Percentiles rank a stretch among this genome's conserved stretches.
phyloP scores from a whole-genome alignment of 2,797 vertebrate genomes.

The Notolepis coatsorum region DNA sequence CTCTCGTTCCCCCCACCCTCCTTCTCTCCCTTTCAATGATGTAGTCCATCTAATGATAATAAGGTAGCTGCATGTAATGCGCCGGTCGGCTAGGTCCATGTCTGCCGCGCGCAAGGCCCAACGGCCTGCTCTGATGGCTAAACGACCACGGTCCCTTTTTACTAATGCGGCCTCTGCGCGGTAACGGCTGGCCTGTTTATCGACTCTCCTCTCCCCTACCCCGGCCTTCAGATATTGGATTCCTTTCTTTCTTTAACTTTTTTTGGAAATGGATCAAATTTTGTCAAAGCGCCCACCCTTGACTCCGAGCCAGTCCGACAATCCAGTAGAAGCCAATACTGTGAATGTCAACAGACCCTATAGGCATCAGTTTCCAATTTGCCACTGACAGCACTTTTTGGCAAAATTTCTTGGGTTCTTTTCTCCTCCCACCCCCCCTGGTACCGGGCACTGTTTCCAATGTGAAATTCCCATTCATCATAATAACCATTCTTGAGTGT shows the following conservation, averaged over 20 bases:
- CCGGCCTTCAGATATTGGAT: constrained; percentile 22
- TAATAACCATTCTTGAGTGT: constrained; percentile 81
- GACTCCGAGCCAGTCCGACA: constrained; percentile 49
- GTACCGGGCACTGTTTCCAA: constrained; percentile 68
- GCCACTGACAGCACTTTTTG: constrained; percentile 65
- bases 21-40: constrained; percentile 1
- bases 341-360: constrained; percentile 63
- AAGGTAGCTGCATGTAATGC: constrained; percentile 29
- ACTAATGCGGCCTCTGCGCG: constrained; percentile 31
- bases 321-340: constrained; percentile 58
- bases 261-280: constrained; percentile 36
- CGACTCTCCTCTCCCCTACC: constrained; percentile 12
- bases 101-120: constrained; percentile 13
- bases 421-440: constrained; percentile 21
- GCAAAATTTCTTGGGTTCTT: constrained; percentile 35
- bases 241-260: constrained; percentile 36
- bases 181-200: constrained; percentile 50
- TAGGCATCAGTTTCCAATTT: constrained; percentile 72
- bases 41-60: constrained; percentile 47
- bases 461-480: constrained; percentile 82
- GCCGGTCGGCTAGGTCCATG: constrained; percentile 26
- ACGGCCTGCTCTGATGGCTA: constrained; percentile 19
- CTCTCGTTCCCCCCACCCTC: neutral
- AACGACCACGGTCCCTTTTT: constrained; percentile 16
- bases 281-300: constrained; percentile 13